Evolutionary conservation across 2,888 invertebrate genomes (phyloP).

Genomic region (Charanyca ferruginea): DNA sequence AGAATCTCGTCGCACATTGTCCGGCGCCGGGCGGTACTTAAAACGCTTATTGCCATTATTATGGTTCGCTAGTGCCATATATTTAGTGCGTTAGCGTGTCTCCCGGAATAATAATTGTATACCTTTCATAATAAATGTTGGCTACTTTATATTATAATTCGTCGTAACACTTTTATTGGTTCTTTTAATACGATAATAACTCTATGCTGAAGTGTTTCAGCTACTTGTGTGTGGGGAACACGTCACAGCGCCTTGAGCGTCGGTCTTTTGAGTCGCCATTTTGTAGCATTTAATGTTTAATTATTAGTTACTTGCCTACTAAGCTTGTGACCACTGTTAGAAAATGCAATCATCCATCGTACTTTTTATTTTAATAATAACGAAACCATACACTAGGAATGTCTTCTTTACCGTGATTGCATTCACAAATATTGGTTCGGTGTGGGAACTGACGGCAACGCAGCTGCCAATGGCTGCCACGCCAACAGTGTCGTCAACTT

Average conservation of each 20-base stretch:
- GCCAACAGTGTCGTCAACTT: no score
- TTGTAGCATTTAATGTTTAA: neutral
- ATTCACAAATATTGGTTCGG: no score
- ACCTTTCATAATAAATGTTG: slow-evolving; percentile 55
- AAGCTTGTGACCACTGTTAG: neutral
- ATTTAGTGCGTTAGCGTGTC: slow-evolving; percentile 52
- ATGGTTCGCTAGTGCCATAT: slow-evolving; percentile 46
- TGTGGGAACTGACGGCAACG: no score
- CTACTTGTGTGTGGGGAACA: slow-evolving; percentile 5
- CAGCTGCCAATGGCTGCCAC: no score
- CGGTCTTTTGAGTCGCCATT: slow-evolving; percentile 6
- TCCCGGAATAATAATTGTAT: slow-evolving; percentile 61
- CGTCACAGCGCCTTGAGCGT: no score
- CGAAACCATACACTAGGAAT: no score
- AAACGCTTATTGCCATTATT: slow-evolving; percentile 53
- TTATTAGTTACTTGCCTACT: neutral
- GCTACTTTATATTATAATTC: slow-evolving; percentile 51
- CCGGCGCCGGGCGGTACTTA: slow-evolving; percentile 58
- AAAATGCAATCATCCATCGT: neutral
- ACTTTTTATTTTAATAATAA: no score
- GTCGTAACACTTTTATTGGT: slow-evolving; percentile 44
- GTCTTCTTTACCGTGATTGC: no score
- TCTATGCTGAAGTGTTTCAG: slow-evolving; percentile 22
- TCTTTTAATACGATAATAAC: slow-evolving; percentile 52
- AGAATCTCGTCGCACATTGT: slow-evolving; percentile 58